A percentile compares a stretch with the other conserved stretches of the same genome.
Evolutionary conservation across 2,113 vertebrate genomes (phyloP).

Genomic region (Setophaga coronata): DNA sequence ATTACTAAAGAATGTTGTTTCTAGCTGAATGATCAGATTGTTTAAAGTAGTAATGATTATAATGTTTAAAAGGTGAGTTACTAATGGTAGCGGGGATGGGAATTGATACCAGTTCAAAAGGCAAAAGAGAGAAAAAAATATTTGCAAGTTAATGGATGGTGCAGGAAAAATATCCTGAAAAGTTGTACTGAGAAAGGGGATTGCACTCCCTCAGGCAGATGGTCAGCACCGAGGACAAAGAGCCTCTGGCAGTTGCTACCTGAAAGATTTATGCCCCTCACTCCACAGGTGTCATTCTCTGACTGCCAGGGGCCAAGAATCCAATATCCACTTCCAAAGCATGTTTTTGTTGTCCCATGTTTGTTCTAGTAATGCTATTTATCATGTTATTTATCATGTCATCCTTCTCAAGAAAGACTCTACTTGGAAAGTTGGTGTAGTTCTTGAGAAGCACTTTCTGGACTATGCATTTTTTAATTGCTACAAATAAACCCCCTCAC

Average conservation of each 20-base stretch:
- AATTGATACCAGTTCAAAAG: not conserved
- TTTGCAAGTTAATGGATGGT: not conserved
- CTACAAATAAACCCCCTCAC: not conserved
- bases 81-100: accelerated
- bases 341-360: not conserved
- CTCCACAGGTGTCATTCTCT: not conserved
- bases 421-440: not conserved
- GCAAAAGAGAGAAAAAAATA: not conserved
- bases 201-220: not conserved
- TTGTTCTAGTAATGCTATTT: not conserved
- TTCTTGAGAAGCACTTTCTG: not conserved
- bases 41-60: not conserved
- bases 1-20: not conserved
- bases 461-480: not conserved
- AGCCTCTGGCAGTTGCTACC: not conserved
- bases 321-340: not conserved
- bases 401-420: not conserved
- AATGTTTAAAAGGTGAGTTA: not conserved
- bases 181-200: not conserved
- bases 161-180: not conserved
- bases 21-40: not conserved
- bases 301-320: not conserved
- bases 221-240: not conserved
- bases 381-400: not conserved
- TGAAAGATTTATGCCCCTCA: not conserved